Evolutionary conservation across 2,797 vertebrate genomes (phyloP).

Genomic region (Sparus aurata): DNA sequence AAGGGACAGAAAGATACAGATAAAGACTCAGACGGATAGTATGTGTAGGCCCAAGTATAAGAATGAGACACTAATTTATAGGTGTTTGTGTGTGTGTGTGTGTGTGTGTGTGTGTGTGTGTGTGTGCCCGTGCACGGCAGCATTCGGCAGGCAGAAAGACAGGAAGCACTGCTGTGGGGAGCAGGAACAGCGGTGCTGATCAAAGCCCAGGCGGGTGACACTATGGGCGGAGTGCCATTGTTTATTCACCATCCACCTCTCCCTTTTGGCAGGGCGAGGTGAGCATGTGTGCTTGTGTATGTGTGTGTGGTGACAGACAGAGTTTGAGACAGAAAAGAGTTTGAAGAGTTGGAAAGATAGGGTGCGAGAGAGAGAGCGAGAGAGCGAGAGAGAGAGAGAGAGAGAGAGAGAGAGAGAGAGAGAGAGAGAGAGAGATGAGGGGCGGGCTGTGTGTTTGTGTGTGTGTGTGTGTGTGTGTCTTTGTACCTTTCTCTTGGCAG

Average conservation of each 20-base stretch:
- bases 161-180: slow-evolving; percentile 81
- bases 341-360: slow-evolving; percentile 68
- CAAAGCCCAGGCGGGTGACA: slow-evolving; percentile 85
- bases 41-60: slow-evolving; percentile 51
- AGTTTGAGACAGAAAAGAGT: slow-evolving; percentile 68
- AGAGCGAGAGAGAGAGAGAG: slow-evolving; percentile 18
- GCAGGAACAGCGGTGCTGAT: slow-evolving; percentile 81
- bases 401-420: slow-evolving; percentile 36
- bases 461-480: slow-evolving; percentile 51
- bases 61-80: slow-evolving; percentile 58
- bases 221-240: slow-evolving; percentile 85
- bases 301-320: slow-evolving; percentile 61
- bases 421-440: too few relatives aligned
- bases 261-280: slow-evolving; percentile 82
- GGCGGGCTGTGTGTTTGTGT: slow-evolving; percentile 50
- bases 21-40: slow-evolving; percentile 62
- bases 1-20: slow-evolving; percentile 65
- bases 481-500: slow-evolving; percentile 80
- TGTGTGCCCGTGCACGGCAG: slow-evolving; percentile 47
- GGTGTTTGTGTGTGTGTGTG: slow-evolving; percentile 7
- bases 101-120: slow-evolving; percentile 22
- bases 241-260: slow-evolving; percentile 86
- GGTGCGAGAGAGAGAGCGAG: slow-evolving; percentile 39
- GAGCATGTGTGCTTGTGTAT: slow-evolving; percentile 74
- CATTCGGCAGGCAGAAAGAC: slow-evolving; percentile 76